A percentile compares a stretch with the other conserved stretches of the same genome.
Evolutionary conservation across 2,888 invertebrate species (phyloP).

Genomic region (Bombyx huttoni): DNA sequence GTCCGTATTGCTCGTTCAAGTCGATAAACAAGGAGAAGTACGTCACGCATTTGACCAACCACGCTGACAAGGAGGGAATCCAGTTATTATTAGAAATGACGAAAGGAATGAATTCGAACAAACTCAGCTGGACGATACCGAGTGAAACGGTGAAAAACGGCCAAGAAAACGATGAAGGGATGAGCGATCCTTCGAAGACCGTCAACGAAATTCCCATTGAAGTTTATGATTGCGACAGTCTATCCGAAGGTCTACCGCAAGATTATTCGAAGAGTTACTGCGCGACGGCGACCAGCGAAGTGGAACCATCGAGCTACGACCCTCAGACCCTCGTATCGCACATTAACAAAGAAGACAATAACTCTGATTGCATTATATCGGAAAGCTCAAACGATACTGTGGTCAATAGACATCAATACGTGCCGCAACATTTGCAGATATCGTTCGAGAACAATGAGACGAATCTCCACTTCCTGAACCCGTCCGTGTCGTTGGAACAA

Average conservation of each 20-base stretch:
- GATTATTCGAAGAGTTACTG: constrained; percentile 46
- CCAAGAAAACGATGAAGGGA: constrained; percentile 23
- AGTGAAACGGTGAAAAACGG: constrained; percentile 32
- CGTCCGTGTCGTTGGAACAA: constrained; percentile 43
- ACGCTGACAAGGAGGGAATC: constrained; percentile 58
- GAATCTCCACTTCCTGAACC: constrained; percentile 46
- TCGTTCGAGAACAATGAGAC: constrained; percentile 37
- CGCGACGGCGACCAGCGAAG: constrained; percentile 23
- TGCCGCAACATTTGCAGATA: constrained; percentile 35
- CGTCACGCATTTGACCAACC: constrained; percentile 64
- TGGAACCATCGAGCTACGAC: constrained; percentile 28
- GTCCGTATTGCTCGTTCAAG: constrained; percentile 74
- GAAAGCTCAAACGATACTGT: constrained; percentile 45
- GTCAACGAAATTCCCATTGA: constrained; percentile 53
- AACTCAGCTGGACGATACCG: constrained; percentile 59
- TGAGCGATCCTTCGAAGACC: constrained; percentile 28
- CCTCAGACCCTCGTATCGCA: constrained; percentile 38
- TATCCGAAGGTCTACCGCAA: constrained; percentile 44
- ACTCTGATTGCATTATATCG: constrained; percentile 52
- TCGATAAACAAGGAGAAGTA: constrained; percentile 77
- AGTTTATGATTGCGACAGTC: constrained; percentile 56
- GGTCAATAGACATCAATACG: constrained; percentile 43
- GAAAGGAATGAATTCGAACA: constrained; percentile 29
- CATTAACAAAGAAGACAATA: constrained; percentile 51
- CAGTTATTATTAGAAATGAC: constrained; percentile 45